These are phyloP conservation scores for Trachelus iudaicus DNA, from an alignment of 2,888 invertebrate species.

Conservation along the genomic window DNA sequence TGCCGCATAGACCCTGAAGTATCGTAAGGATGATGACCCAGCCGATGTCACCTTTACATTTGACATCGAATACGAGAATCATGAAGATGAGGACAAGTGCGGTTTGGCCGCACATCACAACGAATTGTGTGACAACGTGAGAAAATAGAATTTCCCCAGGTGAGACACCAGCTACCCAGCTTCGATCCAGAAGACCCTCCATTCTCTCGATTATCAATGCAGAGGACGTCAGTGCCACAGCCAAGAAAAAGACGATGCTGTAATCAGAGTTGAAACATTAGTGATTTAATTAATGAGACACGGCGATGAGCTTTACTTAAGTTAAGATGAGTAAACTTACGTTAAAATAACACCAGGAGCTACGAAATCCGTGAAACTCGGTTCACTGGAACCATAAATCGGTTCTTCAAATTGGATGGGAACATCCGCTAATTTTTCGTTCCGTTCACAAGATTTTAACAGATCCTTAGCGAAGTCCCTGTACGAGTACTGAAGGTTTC, in stretches of 20 bases:
- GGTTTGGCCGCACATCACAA: conserved; percentile 95
- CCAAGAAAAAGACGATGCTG: conserved; percentile 96
- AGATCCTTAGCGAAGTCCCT: conserved; percentile 83
- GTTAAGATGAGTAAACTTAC: conserved; percentile 69
- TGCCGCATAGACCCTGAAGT: conserved; percentile 92
- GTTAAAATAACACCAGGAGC: conserved; percentile 95
- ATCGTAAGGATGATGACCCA: conserved; percentile 88
- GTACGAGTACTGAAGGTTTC: conserved; percentile 87
- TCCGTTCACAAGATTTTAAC: conserved; percentile 79
- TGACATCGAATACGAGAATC: conserved; percentile 89
- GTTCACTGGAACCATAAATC: conserved; percentile 88
- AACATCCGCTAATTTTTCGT: conserved; percentile 87
- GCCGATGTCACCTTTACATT: conserved; percentile 87
- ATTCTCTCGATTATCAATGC: conserved; percentile 91
- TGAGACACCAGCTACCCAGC: conserved; percentile 93
- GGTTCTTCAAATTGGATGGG: conserved; percentile 91
- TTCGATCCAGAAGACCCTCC: conserved; percentile 91
- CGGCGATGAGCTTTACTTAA: neutral
- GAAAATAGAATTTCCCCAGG: conserved; percentile 93
- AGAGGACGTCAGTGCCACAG: conserved; percentile 93
- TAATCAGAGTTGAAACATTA: conserved; percentile 32
- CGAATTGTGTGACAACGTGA: conserved; percentile 93
- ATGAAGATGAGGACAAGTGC: conserved; percentile 91
- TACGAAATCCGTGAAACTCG: conserved; percentile 95
- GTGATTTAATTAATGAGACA: no score